A percentile compares a stretch with the other conserved stretches of the same genome.
Conservation (phyloP, 2,888 invertebrate species). For the Drosophila quinaria region DNA sequence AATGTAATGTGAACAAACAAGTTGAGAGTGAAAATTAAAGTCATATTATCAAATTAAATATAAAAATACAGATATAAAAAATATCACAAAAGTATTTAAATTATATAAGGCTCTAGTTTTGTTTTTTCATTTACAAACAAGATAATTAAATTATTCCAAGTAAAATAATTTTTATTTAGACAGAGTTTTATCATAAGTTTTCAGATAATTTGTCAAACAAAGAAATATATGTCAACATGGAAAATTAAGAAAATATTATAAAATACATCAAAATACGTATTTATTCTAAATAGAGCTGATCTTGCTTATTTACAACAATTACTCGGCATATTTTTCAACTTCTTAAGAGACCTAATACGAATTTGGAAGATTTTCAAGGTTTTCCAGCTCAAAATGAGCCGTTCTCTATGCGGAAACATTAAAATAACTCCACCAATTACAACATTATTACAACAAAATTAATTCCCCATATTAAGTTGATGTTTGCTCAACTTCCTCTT, state of each 20-base stretch:
- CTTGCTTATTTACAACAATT: background rate
- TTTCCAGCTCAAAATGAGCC: constrained; percentile 3
- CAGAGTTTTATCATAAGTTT: no score
- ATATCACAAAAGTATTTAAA: no score
- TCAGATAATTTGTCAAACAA: no score
- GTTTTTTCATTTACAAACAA: no score
- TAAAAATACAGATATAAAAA: no score
- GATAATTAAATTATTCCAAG: no score
- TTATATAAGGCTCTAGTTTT: no score
- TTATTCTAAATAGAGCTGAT: background rate
- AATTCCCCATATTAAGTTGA: constrained; percentile 30
- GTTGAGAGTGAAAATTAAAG: no score
- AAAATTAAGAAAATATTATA: background rate
- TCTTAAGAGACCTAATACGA: background rate
- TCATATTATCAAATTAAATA: no score
- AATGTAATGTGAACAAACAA: background rate
- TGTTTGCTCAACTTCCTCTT: constrained; percentile 35
- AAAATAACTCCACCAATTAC: constrained; percentile 34
- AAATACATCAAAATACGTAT: background rate
- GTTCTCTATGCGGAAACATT: constrained; percentile 44
- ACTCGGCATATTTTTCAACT: background rate
- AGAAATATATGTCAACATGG: background rate
- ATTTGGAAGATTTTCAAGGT: constrained; percentile 9
- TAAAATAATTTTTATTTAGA: no score
- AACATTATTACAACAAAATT: constrained; percentile 38